A percentile compares a stretch with the other conserved stretches of the same genome.
These are phyloP conservation scores for Drosophila santomea DNA, from an alignment of 1,140 invertebrate species.

Conservation along the genomic window DNA sequence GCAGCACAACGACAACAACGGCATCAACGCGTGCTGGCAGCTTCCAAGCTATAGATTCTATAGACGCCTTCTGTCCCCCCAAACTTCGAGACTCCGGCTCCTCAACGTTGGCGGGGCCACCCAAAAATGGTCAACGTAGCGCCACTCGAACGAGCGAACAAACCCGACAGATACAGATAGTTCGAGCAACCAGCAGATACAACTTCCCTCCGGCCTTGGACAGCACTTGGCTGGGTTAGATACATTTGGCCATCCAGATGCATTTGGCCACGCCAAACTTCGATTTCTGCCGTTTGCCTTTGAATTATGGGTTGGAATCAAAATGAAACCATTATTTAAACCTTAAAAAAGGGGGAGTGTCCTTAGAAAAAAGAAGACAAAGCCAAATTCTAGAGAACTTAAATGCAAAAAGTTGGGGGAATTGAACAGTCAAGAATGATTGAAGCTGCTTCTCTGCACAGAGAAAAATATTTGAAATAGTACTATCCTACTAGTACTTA, in stretches of 20 bases:
- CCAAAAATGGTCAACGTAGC: constrained; percentile 79
- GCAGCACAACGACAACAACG: constrained; percentile 37
- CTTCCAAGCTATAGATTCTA: constrained; percentile 5
- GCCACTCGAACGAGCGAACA: constrained; percentile 63
- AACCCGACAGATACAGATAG: constrained; percentile 46
- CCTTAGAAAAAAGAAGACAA: constrained; percentile 39
- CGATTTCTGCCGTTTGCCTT: constrained; percentile 42
- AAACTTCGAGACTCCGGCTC: not conserved
- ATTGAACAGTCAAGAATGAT: not conserved
- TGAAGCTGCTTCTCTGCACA: not conserved
- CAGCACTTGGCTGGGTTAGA: constrained; percentile 8
- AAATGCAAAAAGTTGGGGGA: constrained; percentile 18
- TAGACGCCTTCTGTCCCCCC: not conserved
- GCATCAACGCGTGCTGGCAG: constrained; percentile 61
- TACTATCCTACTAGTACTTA: too few relatives aligned
- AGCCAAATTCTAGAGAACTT: constrained; percentile 17
- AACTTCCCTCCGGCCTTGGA: constrained; percentile 19
- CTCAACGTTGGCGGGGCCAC: constrained; percentile 52
- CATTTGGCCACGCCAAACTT: constrained; percentile 19
- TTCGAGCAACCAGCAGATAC: constrained; percentile 21
- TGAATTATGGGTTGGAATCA: constrained; percentile 77
- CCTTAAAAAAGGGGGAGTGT: constrained; percentile 42
- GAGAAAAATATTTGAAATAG: not conserved
- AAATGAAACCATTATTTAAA: constrained; percentile 78
- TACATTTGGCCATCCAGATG: constrained; percentile 18